These are phyloP conservation scores for Auanema freiburgensis DNA, from an alignment of 2,888 invertebrate genomes.

Conservation along the genomic window DNA sequence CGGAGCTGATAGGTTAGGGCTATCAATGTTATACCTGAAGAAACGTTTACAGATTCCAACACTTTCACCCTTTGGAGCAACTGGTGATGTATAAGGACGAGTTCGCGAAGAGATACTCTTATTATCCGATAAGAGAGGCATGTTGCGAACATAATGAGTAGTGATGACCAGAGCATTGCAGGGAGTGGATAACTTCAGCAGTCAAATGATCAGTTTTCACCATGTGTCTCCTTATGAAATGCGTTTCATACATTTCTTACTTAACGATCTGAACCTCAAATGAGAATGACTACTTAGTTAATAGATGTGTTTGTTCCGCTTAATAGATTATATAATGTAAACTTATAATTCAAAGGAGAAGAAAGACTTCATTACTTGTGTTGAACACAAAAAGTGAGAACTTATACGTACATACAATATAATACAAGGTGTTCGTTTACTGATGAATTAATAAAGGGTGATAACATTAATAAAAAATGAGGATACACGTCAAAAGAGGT, in stretches of 20 bases:
- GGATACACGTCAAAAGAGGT: too few species aligned
- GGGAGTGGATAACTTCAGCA: slow-evolving; percentile 45
- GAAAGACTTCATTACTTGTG: too few species aligned
- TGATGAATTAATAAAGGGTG: too few species aligned
- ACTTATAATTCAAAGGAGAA: too few species aligned
- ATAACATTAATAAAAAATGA: too few species aligned
- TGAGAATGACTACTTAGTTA: too few species aligned
- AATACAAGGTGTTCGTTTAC: too few species aligned
- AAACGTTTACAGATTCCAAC: slow-evolving; percentile 44
- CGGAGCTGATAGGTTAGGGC: slow-evolving; percentile 33
- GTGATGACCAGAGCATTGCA: slow-evolving; percentile 7
- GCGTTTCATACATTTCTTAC: slow-evolving; percentile 47
- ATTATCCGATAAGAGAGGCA: slow-evolving; percentile 35
- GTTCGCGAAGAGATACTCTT: slow-evolving; percentile 34
- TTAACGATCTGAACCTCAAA: slow-evolving; percentile 20
- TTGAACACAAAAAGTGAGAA: too few species aligned
- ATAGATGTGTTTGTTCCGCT: too few species aligned
- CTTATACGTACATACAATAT: too few species aligned
- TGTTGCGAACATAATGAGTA: neutral
- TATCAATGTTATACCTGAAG: neutral
- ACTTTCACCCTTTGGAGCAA: slow-evolving; percentile 49
- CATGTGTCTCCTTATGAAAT: slow-evolving; percentile 57
- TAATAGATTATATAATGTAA: too few species aligned
- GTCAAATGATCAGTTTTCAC: slow-evolving; percentile 49
- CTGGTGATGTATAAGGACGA: slow-evolving; percentile 31